Base-by-base conservation (phyloP, 2,888 invertebrate species). In the Heliconius sara region DNA sequence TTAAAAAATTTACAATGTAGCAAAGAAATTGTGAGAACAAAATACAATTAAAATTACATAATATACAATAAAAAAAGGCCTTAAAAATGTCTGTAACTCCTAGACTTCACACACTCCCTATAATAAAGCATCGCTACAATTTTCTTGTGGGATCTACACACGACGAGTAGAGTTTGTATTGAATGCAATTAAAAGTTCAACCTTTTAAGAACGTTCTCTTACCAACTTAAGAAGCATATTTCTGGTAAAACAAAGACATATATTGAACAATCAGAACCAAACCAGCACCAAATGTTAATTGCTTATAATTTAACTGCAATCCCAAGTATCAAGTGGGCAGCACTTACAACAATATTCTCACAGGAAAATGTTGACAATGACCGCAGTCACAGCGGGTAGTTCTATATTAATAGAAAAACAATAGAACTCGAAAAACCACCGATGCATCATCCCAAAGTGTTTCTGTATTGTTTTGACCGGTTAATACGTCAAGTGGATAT, bases 401-500 rank as follows among this genome's bases (percentile, higher is more conserved):
- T 85, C 85, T 87, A 89, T 89, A 84, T 85, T 90, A 88, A 84
- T 84, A 79, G 87, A 89, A 90, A 93, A 93, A 94, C 94, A 91
- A 90, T 87, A 81, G 88, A 85, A 84, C 93, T 94, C 83, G 84
- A 90, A 85, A 90, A 93, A 76, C 81, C 93, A 94, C 84, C 87
- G 91, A 91, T 85, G 89, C 94, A 91, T 86, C 91, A 87, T 92
- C 92, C 91, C 84, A 84, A 90, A 90, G 89, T 89, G 89, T 89
- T 90, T 89, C 90, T 89, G 90, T 89, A 88, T 90, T 93, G 92
- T 93, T 92, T 92, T 92, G 90, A 91, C 91, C 91, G 89, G 87
- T 88, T 88, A 88, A 83, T 88, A 89, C 85, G 92, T 94, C 93
- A 93, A 94, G 94, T 89, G 90, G 88, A 89, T 90, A 93, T 94